Conservation (phyloP, 2,797 vertebrate genomes). For the Nyctalus aviator region DNA sequence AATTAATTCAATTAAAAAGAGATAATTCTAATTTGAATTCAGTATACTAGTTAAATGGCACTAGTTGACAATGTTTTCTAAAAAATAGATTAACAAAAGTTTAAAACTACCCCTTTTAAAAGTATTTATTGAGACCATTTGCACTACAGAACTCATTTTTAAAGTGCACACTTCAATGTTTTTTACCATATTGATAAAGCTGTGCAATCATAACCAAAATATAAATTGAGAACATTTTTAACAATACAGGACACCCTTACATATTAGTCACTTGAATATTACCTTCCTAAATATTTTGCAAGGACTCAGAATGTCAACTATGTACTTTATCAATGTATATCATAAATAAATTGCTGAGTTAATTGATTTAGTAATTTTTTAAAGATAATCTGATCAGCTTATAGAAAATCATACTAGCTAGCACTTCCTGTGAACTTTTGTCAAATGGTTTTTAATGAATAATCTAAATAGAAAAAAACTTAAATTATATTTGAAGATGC, state of each 20-base stretch:
- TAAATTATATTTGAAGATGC: neutral
- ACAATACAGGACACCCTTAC: neutral
- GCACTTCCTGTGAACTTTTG: neutral
- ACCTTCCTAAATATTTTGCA: neutral
- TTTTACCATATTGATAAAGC: neutral
- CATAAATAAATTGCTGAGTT: conserved; percentile 10
- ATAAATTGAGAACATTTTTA: neutral
- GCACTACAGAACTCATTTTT: neutral
- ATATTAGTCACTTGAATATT: conserved; percentile 6
- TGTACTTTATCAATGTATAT: neutral
- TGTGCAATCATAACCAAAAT: neutral
- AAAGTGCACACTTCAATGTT: neutral
- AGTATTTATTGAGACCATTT: neutral
- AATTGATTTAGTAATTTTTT: neutral
- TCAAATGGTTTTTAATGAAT: conserved; percentile 2
- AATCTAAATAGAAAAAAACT: neutral
- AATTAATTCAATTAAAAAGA: neutral
- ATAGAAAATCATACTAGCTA: neutral
- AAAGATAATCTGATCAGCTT: neutral
- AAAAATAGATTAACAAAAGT: neutral
- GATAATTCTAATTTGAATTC: neutral
- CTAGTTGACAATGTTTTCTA: neutral
- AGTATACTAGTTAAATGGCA: neutral
- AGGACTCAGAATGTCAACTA: neutral
- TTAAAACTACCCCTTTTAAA: conserved; percentile 2